Percentiles rank a stretch among this genome's conserved stretches.
Conservation (phyloP, 2,113 vertebrate genomes). For the Corythaeola cristata region DNA sequence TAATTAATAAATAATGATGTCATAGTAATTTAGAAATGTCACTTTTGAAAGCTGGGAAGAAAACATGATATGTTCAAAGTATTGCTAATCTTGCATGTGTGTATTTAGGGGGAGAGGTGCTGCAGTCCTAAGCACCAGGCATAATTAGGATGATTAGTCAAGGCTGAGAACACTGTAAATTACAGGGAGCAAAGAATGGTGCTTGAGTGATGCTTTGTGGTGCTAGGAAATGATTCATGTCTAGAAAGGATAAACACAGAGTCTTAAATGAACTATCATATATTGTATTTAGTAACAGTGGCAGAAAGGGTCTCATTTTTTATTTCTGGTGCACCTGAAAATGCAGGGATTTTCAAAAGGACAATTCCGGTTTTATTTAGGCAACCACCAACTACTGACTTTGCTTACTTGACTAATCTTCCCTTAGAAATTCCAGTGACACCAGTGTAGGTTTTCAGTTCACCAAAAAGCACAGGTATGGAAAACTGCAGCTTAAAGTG, state of each 20-base stretch:
- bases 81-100: neutral
- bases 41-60: neutral
- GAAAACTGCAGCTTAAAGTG: neutral
- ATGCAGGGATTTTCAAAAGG: neutral
- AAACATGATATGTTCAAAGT: neutral
- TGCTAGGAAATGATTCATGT: constrained; percentile 2
- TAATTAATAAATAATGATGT: neutral
- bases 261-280: neutral
- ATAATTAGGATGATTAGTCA: constrained; percentile 4
- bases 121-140: neutral
- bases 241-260: constrained; percentile 1
- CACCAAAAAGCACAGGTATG: neutral
- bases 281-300: neutral
- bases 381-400: neutral
- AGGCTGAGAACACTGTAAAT: neutral
- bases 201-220: neutral
- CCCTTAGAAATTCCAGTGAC: neutral
- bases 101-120: neutral
- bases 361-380: neutral
- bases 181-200: neutral
- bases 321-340: neutral
- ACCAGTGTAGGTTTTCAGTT: neutral
- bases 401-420: neutral
- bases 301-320: neutral
- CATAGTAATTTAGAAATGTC: neutral